phyloP scores from a whole-genome alignment of 1,140 invertebrate genomes.

The Pseudomyrmex dendroicus region DNA sequence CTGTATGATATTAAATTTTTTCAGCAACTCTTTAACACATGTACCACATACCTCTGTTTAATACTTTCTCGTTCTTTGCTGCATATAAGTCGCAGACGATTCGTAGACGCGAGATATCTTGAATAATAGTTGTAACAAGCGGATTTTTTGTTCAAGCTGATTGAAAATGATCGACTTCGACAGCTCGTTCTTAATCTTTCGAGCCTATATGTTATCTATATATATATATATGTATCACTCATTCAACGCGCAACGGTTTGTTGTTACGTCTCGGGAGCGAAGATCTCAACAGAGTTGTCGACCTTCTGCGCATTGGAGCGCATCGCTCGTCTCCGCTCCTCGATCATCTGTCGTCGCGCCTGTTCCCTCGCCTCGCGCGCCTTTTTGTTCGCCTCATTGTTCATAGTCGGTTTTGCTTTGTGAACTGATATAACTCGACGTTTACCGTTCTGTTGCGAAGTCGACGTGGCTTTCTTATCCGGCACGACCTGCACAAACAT shows the following conservation, averaged over 20 bases:
- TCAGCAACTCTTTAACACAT: slow-evolving; percentile 39
- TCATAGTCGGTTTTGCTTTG: slow-evolving; percentile 83
- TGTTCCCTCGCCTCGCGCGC: slow-evolving; percentile 89
- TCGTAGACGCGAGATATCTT: neutral
- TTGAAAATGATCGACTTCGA: neutral
- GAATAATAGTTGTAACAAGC: slow-evolving; percentile 48
- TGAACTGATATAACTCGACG: slow-evolving; percentile 77
- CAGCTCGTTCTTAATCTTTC: neutral
- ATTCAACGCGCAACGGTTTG: slow-evolving; percentile 21
- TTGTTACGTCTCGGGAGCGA: slow-evolving; percentile 86
- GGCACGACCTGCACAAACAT: slow-evolving; percentile 66
- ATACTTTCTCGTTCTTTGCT: slow-evolving; percentile 39
- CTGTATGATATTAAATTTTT: slow-evolving; percentile 27
- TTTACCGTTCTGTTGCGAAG: slow-evolving; percentile 77
- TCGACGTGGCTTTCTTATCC: slow-evolving; percentile 66
- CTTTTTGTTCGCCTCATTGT: slow-evolving; percentile 84
- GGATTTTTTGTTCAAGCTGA: slow-evolving; percentile 44
- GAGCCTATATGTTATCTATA: too few relatives aligned
- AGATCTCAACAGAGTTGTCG: slow-evolving; percentile 87
- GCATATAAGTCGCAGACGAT: slow-evolving; percentile 4
- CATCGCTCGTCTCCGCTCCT: slow-evolving; percentile 90
- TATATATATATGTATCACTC: slow-evolving; percentile 18
- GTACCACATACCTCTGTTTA: slow-evolving; percentile 37
- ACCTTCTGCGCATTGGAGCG: slow-evolving; percentile 83
- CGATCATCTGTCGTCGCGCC: slow-evolving; percentile 91